Base-by-base conservation (phyloP, 2,113 vertebrate genomes). In the Emydura subglobosa region DNA sequence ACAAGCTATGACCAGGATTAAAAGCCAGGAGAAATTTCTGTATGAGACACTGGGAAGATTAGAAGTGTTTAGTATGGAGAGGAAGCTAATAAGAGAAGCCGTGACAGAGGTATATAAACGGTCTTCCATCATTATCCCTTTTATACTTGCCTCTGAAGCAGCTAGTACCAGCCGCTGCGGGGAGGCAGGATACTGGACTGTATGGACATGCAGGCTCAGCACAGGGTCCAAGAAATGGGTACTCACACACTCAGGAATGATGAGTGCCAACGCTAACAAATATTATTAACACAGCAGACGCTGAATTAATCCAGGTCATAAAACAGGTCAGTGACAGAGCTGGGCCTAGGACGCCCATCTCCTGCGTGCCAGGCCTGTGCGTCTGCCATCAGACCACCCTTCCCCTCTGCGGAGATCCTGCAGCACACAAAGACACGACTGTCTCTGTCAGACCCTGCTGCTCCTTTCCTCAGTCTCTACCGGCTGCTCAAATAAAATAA, bases 11-110 rank as follows among this genome's bases (percentile, higher is more conserved):
- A 34, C 13, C 59, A 61, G 2, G 12, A 31, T 31, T 31, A 61
- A 61, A 61, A 61, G 13, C 34, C 21, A 7, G 13, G 31, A 57
- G 27, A 76, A 50, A 82, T 19, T 86, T 68, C 81, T 59, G 14
- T 5, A 55, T 7, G 7, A 27, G 22, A 7, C 10, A 4, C 0
- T 0, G 2, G 1, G 1, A 4, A 51, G 8, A 7, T 24, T 34
- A 61, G 59, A 17, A 39, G 5, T 19, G 2, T 3, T 93, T 24
- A 29, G 19, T 11, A 10, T 10, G 10, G 24, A 85, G 14, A 81
- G 84, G 17, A 8, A 42, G 21, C 17, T 84, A 19, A 53, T 85
- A 16, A 10, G 21, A 80, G n/a, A 80, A 2, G 21, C 1, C 34
- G 31, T 7, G 34, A 11, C 53, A 65, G 53, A 5, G n/a, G 65